phyloP scores from a whole-genome alignment of 2,888 invertebrate genomes.

The Charanyca ferruginea region DNA sequence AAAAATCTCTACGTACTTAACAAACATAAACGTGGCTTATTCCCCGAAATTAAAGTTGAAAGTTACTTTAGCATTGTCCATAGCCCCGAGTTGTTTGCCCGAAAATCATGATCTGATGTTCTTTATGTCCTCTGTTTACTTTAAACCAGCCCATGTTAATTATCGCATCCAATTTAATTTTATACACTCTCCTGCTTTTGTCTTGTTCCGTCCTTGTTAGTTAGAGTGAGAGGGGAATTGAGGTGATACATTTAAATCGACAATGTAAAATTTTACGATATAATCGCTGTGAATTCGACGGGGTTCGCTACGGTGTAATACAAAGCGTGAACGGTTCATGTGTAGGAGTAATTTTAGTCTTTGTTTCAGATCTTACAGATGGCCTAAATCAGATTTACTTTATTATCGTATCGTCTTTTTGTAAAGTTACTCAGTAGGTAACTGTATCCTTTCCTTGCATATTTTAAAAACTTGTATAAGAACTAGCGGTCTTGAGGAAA shows the following conservation, averaged over 20 bases:
- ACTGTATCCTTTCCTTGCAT: too few relatives aligned
- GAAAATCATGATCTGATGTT: constrained; percentile 71
- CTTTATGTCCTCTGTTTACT: constrained; percentile 78
- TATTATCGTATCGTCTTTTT: not conserved
- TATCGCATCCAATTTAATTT: constrained; percentile 81
- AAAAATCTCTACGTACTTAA: constrained; percentile 64
- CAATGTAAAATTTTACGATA: constrained; percentile 86
- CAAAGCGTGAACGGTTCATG: constrained; percentile 59
- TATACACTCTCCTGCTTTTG: constrained; percentile 67
- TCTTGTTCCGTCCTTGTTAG: constrained; percentile 61
- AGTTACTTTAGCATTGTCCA: constrained; percentile 63
- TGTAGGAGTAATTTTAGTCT: constrained; percentile 31
- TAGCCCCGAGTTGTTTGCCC: constrained; percentile 68
- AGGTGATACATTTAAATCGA: constrained; percentile 81
- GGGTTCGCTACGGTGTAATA: constrained; percentile 69
- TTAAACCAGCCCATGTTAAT: constrained; percentile 81
- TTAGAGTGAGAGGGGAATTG: constrained; percentile 68
- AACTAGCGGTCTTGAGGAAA: too few relatives aligned
- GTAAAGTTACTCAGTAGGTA: not conserved
- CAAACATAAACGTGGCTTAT: constrained; percentile 65
- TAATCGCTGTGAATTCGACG: constrained; percentile 65
- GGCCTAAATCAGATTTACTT: not conserved
- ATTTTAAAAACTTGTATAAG: too few relatives aligned
- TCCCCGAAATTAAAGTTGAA: constrained; percentile 62
- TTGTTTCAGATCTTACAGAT: constrained; percentile 24